Evolutionary conservation across 2,888 invertebrate genomes (phyloP).

Genomic region (Formica aserva): DNA sequence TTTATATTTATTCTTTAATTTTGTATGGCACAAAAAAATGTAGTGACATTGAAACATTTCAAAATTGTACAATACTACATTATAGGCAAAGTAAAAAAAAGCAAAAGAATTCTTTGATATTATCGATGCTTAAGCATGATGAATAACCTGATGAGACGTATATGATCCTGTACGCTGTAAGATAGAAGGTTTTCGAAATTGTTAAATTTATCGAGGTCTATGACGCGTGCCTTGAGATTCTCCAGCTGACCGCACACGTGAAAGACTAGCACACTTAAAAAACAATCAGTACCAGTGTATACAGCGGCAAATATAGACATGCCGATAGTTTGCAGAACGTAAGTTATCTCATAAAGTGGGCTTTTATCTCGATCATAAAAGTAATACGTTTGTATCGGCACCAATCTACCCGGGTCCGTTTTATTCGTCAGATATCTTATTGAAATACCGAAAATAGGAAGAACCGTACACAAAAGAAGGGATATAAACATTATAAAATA

Average conservation of each 20-base stretch:
- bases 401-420: background rate
- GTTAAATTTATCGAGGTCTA: background rate
- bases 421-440: background rate
- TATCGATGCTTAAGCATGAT: background rate
- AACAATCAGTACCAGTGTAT: conserved; percentile 36
- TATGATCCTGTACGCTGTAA: conserved; percentile 9
- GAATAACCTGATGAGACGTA: conserved; percentile 35
- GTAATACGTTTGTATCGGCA: conserved; percentile 14
- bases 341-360: conserved; percentile 34
- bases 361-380: conserved; percentile 18
- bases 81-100: background rate
- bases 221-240: conserved; percentile 21
- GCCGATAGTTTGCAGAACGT: conserved; percentile 1
- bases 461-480: background rate
- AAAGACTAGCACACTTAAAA: conserved; percentile 38
- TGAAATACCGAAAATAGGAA: conserved; percentile 31
- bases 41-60: background rate
- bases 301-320: background rate
- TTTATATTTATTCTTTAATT: too few species aligned
- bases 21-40: too few species aligned
- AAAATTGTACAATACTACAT: background rate
- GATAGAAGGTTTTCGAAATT: conserved; percentile 3
- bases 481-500: background rate
- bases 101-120: background rate
- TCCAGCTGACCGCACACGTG: conserved; percentile 45